phyloP scores from a whole-genome alignment of 2,888 invertebrate species.

The Limnephilus lunatus region DNA sequence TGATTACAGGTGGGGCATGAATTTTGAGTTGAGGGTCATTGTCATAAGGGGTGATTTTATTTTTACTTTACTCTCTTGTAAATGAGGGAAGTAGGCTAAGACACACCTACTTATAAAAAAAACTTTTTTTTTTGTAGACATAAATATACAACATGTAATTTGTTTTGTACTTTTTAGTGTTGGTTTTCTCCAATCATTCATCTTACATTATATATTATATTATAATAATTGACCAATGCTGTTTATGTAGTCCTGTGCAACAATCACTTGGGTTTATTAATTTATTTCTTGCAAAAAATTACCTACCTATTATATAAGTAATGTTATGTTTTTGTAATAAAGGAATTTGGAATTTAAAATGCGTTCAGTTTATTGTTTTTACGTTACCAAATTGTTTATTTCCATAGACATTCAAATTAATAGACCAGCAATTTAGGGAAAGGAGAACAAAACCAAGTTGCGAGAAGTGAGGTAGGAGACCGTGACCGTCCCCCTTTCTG shows the following conservation, averaged over 20 bases:
- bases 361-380: neutral
- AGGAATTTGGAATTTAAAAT: conserved; percentile 50
- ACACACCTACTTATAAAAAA: neutral
- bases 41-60: neutral
- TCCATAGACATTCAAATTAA: too few relatives aligned
- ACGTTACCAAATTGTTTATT: too few relatives aligned
- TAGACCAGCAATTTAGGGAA: too few relatives aligned
- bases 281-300: conserved; percentile 27
- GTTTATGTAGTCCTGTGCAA: conserved; percentile 35
- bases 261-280: conserved; percentile 31
- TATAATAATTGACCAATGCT: conserved; percentile 33
- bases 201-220: neutral
- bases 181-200: neutral
- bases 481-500: too few relatives aligned
- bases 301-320: conserved; percentile 38
- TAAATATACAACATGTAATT: neutral
- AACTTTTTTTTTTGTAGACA: neutral
- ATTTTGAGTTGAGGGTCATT: neutral
- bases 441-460: too few relatives aligned
- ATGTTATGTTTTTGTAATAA: conserved; percentile 54
- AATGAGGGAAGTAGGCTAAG: neutral
- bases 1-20: neutral
- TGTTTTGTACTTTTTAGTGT: neutral
- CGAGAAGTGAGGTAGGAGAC: too few relatives aligned
- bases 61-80: neutral